Percentiles rank a stretch among this genome's conserved stretches.
Conservation (phyloP, 2,888 invertebrate genomes). For the Xanthorhoe spadicearia region DNA sequence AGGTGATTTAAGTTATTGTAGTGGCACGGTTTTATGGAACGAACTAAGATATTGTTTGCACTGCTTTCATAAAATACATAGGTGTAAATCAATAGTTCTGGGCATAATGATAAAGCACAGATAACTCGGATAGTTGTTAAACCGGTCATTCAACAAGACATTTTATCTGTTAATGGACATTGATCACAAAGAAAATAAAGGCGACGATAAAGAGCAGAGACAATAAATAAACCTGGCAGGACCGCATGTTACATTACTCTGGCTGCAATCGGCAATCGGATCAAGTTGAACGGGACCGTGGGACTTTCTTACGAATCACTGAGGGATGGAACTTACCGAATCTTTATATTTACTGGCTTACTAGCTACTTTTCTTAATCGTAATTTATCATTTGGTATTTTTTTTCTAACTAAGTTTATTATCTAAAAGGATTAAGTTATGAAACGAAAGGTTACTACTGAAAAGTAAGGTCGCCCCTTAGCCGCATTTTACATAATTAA, state of each 20-base stretch:
- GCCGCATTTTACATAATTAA: no score
- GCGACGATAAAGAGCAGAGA: constrained; percentile 28
- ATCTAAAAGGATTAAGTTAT: neutral
- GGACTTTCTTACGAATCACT: constrained; percentile 15
- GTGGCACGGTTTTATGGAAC: neutral
- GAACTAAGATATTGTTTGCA: neutral
- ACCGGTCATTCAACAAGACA: constrained; percentile 15
- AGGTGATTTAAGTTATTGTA: neutral
- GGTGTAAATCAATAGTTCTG: neutral
- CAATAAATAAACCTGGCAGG: constrained; percentile 37
- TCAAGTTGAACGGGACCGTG: constrained; percentile 37
- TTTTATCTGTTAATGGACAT: constrained; percentile 24
- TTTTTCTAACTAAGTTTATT: neutral
- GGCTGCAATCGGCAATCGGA: constrained; percentile 41
- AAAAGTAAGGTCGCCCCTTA: neutral
- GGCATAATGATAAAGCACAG: no score
- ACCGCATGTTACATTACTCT: constrained; percentile 36
- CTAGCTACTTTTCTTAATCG: neutral
- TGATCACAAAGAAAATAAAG: constrained; percentile 27
- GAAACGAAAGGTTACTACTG: neutral
- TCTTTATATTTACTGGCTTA: neutral
- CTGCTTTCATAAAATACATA: neutral
- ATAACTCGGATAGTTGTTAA: neutral
- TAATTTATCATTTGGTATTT: neutral
- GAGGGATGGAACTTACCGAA: neutral